Evolutionary conservation across 2,113 vertebrate genomes (phyloP), one percentile per base, ranked within the genome.

Genomic region (Cavia aperea): DNA sequence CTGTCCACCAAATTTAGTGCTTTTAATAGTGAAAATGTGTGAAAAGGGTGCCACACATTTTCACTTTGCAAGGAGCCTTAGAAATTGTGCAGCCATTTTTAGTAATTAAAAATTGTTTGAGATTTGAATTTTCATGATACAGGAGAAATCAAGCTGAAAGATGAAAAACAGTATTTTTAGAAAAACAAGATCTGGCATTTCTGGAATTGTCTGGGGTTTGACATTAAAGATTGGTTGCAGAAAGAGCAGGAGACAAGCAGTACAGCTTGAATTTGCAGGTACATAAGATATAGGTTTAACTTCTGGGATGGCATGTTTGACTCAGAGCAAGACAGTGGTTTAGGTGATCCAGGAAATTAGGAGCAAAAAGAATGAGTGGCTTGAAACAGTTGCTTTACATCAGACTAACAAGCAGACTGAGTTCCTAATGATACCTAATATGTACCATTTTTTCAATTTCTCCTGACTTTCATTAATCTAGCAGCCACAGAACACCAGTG

Each of bases 141-240:
- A 60, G 43, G 10, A 87, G 54, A 85, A 51, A 39, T 77, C 31
- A 87, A 79, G 8, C 24, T 78, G 19, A 93, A 93, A 77, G 13
- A 87, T 51, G 26, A 92, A 86, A 49, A 72, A 70, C 13, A 75
- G 91, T 39, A 43, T 58, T 66, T 79, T 78, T 51, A 79, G 56
- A 46, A 86, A 81, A 91, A 89, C 8, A 31, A 60, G 16, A 82
- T 9, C 19, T 86, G 26, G n/a, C n/a, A 24, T 93, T 87, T 77
- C 84, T 95, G 43, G 39, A 92, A 68, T 26, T 15, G 95, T 60
- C 46, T 73, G 43, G 62, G 51, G 56, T n/a, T 43, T 58, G 84
- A 15, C 6, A 26, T 33, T 43, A 73, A 77, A 83, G 56, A 39
- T 66, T 70, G 31, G 7, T 43, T 39, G 63, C 63, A 68, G n/a